A percentile compares a stretch with the other conserved stretches of the same genome.
Evolutionary conservation across 2,797 vertebrate genomes (phyloP).

Genomic region (Martes flavigula): DNA sequence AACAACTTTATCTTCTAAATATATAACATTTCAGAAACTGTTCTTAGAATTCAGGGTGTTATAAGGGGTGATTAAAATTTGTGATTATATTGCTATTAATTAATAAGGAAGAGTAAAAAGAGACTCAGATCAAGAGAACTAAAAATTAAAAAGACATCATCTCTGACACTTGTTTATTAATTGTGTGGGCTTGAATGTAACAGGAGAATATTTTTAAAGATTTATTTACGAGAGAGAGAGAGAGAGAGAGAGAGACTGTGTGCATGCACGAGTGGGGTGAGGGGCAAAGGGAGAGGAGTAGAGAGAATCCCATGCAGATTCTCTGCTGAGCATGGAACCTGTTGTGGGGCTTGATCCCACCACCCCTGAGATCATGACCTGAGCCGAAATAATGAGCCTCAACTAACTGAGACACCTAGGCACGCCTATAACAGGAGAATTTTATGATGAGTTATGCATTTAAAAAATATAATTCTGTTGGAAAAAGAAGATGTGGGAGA

Average conservation of each 20-base stretch:
- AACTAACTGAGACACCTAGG: not conserved
- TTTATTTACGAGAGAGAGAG: not conserved
- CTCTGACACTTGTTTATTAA: not conserved
- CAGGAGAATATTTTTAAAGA: not conserved
- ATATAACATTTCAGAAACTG: not conserved
- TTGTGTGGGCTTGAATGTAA: not conserved
- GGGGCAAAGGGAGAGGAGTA: not conserved
- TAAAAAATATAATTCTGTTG: not conserved
- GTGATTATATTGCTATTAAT: not conserved
- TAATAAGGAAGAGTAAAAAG: not conserved
- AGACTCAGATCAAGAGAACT: not conserved
- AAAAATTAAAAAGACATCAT: not conserved
- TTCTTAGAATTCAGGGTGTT: not conserved
- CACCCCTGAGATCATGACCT: not conserved
- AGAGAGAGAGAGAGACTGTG: not conserved
- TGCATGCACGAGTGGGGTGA: not conserved
- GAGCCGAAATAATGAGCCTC: not conserved
- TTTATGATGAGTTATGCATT: not conserved
- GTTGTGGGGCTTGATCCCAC: not conserved
- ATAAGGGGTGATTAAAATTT: not conserved
- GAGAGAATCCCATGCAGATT: not conserved
- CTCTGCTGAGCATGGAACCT: not conserved
- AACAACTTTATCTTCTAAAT: not conserved
- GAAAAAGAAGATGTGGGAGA: not conserved
- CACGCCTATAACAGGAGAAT: not conserved